Conservation (phyloP, 2,113 vertebrate species). For the Chiloscyllium plagiosum region DNA sequence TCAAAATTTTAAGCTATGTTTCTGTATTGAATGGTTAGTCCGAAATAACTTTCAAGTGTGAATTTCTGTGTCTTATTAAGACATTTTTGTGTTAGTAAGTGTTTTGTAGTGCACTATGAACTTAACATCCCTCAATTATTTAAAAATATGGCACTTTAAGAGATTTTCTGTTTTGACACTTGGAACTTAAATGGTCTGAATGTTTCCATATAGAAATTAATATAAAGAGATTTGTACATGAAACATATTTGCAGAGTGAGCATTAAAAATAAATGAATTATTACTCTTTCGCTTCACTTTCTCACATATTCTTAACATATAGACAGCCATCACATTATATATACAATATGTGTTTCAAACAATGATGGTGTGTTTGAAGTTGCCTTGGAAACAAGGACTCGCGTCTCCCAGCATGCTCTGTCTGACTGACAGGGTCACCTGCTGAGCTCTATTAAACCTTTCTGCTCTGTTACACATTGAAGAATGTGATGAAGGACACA, state of each 20-base stretch:
- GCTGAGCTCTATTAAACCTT: constrained; percentile 29
- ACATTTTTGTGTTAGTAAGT: neutral
- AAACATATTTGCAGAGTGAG: neutral
- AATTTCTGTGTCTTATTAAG: neutral
- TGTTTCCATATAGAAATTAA: neutral
- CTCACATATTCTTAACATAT: neutral
- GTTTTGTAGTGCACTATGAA: neutral
- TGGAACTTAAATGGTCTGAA: neutral
- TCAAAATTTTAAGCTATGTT: neutral
- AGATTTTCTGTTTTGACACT: neutral
- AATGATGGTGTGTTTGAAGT: constrained; percentile 34
- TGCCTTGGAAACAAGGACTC: constrained; percentile 12
- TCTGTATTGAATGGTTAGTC: neutral
- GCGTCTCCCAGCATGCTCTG: constrained; percentile 32
- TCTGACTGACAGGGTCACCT: constrained; percentile 33
- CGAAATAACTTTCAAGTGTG: neutral
- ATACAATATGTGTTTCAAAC: neutral
- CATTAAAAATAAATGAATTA: neutral
- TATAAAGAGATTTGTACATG: neutral
- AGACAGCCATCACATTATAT: constrained; percentile 1
- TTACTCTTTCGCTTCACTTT: neutral
- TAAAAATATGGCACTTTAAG: neutral
- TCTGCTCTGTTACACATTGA: constrained; percentile 34
- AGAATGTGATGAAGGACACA: constrained; percentile 36
- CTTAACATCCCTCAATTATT: neutral